A percentile compares a stretch with the other conserved stretches of the same genome.
Conservation (phyloP, 2,113 vertebrate species). For the Octodon degus region DNA sequence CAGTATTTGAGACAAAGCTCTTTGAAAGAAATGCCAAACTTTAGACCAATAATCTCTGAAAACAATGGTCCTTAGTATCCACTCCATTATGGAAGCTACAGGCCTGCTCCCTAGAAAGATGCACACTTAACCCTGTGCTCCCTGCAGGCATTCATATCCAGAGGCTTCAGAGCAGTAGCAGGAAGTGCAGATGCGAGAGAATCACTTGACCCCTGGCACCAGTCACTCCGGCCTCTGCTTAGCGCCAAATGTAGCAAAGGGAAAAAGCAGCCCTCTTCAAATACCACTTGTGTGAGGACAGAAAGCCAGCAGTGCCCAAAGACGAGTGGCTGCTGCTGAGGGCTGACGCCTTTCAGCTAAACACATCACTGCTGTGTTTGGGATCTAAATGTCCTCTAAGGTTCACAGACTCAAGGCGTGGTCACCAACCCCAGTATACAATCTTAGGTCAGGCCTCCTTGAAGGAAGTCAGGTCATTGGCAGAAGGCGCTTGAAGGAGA, state of each 20-base stretch:
- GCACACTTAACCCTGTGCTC: neutral
- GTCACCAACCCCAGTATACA: neutral
- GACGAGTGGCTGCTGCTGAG: neutral
- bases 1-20: conserved; percentile 14
- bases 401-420: neutral
- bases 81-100: neutral
- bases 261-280: neutral
- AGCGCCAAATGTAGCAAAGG: neutral
- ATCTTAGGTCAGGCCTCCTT: neutral
- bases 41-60: neutral
- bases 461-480: neutral
- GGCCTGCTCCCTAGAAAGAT: neutral
- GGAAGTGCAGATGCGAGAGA: neutral
- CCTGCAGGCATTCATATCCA: neutral
- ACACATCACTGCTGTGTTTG: neutral
- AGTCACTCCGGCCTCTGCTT: neutral
- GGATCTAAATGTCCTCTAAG: neutral
- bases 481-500: neutral
- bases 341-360: neutral
- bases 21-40: conserved; percentile 32
- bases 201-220: neutral
- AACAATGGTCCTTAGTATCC: neutral
- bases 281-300: neutral
- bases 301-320: neutral
- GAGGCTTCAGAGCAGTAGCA: neutral